Base-by-base conservation (phyloP, 1,140 invertebrate genomes). In the Monomorium pharaonis region DNA sequence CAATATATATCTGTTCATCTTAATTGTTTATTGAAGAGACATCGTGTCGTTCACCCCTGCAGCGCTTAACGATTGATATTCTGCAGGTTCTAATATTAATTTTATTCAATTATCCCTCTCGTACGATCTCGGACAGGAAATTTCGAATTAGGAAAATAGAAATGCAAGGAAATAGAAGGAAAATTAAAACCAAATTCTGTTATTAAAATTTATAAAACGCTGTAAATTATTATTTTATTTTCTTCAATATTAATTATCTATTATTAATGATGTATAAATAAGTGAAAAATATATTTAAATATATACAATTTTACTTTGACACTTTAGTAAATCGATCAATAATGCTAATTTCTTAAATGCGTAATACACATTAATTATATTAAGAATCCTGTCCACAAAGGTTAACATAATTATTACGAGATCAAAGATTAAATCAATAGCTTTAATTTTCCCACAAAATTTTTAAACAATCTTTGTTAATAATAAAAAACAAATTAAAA, bases 161-260 rank as follows among this genome's bases (percentile, higher is more conserved):
- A 33, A 14, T 51, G 12, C 12, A n/a, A n/a, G n/a, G n/a, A n/a
- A n/a, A n/a, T n/a, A n/a, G 9, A 51, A 33, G 4, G 0, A 72
- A 21, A 63, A n/a, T 51, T 33, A 18, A 70, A 51, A 70, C 21
- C 0, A 44, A 67, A 24, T 9, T 7, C 16, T 12, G 2, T 6
- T n/a, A 51, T 70, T 51, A 51, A 54, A 72, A 70, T 70, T 70
- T 18, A 27, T 49, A 49, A 70, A 70, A 70, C 49, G 10, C 0
- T 51, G n/a, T n/a, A n/a, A 69, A 7, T 51, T 0, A 3, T 10
- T 37, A 16, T 14, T 5, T 33, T 63, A 9, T 24, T 54, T 54
- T 54, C 9, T n/a, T 7, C 18, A 21, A 54, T 54, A 21, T 54
- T 21, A 54, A 21, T 54, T 21, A 54, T 54, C 18, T n/a, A 5